phyloP scores from a whole-genome alignment of 2,888 invertebrate genomes.

The Himalopsyche kuldschensis region DNA sequence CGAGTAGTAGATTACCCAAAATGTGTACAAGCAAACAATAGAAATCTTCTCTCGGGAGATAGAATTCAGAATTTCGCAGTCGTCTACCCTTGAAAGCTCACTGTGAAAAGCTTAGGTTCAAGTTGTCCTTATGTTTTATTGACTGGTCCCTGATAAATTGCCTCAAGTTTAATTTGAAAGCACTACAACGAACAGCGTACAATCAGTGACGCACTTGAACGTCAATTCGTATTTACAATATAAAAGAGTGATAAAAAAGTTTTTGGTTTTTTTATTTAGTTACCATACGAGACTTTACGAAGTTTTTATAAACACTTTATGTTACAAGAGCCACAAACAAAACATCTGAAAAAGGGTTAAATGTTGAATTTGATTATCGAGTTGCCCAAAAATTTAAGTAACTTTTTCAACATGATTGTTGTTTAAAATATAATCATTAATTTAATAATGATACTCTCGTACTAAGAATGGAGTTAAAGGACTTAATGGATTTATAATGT shows the following conservation, averaged over 20 bases:
- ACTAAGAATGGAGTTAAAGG: no score
- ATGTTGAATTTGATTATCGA: no score
- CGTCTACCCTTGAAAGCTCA: not conserved
- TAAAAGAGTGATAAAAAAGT: not conserved
- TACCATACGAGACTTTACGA: no score
- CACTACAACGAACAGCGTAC: not conserved
- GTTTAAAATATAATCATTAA: no score
- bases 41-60: slow-evolving; percentile 2
- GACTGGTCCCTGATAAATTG: slow-evolving; percentile 15
- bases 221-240: not conserved
- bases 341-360: no score
- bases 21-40: not conserved
- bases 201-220: not conserved
- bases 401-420: no score
- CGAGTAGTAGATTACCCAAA: not conserved
- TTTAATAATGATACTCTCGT: no score
- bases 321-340: no score
- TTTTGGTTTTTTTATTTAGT: not conserved
- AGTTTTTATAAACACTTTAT: no score
- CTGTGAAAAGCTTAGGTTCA: slow-evolving; percentile 1
- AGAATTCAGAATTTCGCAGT: not conserved
- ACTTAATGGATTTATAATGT: no score
- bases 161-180: slow-evolving; percentile 4
- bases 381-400: no score
- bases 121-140: not conserved